These are phyloP conservation scores for Metopia argyrocephala DNA, from an alignment of 2,888 invertebrate species.

Conservation along the genomic window DNA sequence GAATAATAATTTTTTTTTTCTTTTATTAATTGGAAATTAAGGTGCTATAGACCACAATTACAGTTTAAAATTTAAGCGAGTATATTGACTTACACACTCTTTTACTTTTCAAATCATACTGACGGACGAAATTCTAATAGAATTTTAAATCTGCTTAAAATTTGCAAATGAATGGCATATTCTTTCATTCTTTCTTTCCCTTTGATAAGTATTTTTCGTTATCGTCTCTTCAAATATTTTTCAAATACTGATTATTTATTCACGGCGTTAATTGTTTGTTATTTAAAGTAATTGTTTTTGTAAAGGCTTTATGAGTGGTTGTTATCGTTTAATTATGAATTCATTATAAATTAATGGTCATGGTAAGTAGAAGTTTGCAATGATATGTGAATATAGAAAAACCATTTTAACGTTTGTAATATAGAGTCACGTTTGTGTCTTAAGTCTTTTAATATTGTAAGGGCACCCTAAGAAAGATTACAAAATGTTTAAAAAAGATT, in stretches of 20 bases:
- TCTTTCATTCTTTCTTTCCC: background rate
- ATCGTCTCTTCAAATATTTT: background rate
- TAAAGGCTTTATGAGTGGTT: background rate
- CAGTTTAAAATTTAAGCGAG: background rate
- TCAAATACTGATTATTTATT: background rate
- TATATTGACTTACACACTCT: slow-evolving; percentile 40
- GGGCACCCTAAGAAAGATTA: background rate
- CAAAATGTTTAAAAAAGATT: background rate
- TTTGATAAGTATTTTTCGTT: background rate
- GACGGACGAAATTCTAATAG: slow-evolving; percentile 12
- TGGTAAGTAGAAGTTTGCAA: slow-evolving; percentile 25
- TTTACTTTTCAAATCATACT: slow-evolving; percentile 42
- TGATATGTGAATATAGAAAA: slow-evolving; percentile 13
- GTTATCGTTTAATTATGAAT: slow-evolving; percentile 47
- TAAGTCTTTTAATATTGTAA: slow-evolving; percentile 36
- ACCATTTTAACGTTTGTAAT: background rate
- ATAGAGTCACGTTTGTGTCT: slow-evolving; percentile 13
- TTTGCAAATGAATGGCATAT: slow-evolving; percentile 17
- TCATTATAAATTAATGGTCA: slow-evolving; percentile 51
- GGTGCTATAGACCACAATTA: background rate
- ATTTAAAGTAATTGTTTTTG: slow-evolving; percentile 43
- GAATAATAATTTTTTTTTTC: slow-evolving; percentile 38
- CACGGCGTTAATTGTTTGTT: slow-evolving; percentile 28
- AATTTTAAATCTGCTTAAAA: slow-evolving; percentile 1
- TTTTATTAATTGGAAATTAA: background rate